phyloP scores from a whole-genome alignment of 2,113 vertebrate species.

The Cnemophilus loriae region DNA sequence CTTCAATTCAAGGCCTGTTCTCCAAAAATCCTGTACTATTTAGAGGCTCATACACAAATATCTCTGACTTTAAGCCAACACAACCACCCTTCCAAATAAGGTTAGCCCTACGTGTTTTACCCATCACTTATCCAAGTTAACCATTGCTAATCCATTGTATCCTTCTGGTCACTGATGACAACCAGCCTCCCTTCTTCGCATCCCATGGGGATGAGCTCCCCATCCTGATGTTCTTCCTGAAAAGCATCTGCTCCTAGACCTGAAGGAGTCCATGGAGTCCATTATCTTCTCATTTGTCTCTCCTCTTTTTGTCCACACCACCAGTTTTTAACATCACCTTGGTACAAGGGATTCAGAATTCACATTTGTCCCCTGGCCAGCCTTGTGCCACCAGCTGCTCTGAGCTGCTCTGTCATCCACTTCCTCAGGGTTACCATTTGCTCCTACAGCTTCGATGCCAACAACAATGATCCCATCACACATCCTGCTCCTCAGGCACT shows the following conservation, averaged over 20 bases:
- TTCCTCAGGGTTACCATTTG: neutral
- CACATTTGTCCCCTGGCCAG: neutral
- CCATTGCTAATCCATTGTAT: neutral
- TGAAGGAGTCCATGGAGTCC: neutral
- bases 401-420: neutral
- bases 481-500: neutral
- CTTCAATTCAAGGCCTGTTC: neutral
- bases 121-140: neutral
- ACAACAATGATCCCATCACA: accelerated
- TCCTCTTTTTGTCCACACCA: neutral
- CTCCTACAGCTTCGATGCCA: neutral
- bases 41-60: neutral
- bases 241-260: neutral
- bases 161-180: neutral
- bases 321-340: neutral
- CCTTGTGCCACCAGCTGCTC: neutral
- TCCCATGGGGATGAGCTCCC: accelerated
- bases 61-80: neutral
- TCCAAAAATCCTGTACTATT: neutral
- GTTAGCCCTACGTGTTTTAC: neutral
- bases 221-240: neutral
- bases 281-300: neutral
- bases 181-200: neutral
- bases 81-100: neutral
- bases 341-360: neutral